phyloP scores from a whole-genome alignment of 1,140 invertebrate species.

The Harpegnathos saltator region DNA sequence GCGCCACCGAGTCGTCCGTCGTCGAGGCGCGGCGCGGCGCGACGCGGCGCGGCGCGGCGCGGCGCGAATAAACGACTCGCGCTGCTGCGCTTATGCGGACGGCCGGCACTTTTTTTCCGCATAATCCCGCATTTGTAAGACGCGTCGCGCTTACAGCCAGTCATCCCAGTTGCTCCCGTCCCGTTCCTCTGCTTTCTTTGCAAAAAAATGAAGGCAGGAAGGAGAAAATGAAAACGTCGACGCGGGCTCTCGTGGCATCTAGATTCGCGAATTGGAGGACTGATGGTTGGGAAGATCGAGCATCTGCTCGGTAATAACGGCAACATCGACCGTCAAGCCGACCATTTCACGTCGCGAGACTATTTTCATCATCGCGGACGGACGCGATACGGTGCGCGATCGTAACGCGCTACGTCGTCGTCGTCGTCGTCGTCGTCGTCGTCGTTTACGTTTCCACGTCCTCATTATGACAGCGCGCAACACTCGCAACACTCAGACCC shows the following conservation, averaged over 20 bases:
- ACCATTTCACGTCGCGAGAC: neutral
- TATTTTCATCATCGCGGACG: neutral
- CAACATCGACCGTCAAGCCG: neutral
- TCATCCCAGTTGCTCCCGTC: neutral
- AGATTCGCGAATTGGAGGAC: neutral
- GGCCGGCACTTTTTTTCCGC: neutral
- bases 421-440: conserved; percentile 19
- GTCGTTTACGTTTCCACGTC: conserved; percentile 56
- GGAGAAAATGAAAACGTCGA: too few species aligned
- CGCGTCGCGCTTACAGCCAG: too few species aligned
- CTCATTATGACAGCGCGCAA: conserved; percentile 26
- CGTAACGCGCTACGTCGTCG: too few species aligned
- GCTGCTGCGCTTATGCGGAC: neutral
- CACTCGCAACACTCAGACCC: conserved; percentile 33
- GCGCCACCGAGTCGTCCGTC: conserved; percentile 56
- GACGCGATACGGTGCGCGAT: too few species aligned
- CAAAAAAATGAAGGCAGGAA: too few species aligned
- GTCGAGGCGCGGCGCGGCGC: conserved; percentile 2
- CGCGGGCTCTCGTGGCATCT: too few species aligned
- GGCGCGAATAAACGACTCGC: conserved; percentile 18
- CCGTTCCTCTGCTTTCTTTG: too few species aligned
- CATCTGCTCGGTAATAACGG: too few species aligned
- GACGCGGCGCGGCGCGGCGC: too few species aligned
- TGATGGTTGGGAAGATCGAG: neutral
- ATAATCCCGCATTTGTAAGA: neutral